Conservation (phyloP, 2,888 invertebrate species). For the Epirrhoe alternata region DNA sequence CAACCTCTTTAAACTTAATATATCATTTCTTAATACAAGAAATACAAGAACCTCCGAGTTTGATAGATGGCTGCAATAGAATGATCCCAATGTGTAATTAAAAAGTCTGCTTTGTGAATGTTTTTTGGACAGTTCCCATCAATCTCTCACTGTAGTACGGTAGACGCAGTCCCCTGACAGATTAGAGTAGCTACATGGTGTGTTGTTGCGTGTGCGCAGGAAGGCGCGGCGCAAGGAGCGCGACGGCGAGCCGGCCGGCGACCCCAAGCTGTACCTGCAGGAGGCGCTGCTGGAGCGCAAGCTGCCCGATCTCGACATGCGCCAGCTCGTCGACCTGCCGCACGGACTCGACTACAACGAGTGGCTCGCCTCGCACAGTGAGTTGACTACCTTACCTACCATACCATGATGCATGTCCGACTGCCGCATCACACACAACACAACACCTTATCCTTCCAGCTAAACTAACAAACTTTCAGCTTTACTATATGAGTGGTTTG, state of each 20-base stretch:
- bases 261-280: conserved; percentile 97
- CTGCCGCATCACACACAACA: not conserved
- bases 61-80: too few species aligned
- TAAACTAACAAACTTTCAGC: too few species aligned
- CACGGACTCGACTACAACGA: conserved; percentile 98
- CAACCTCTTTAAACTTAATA: too few species aligned
- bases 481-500: too few species aligned
- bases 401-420: not conserved
- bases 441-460: too few species aligned
- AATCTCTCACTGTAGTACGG: too few species aligned
- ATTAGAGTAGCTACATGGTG: not conserved
- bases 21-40: too few species aligned
- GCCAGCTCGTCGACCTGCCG: conserved; percentile 97
- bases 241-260: conserved; percentile 89
- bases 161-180: too few species aligned
- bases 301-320: conserved; percentile 97
- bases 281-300: conserved; percentile 97
- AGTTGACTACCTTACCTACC: conserved; percentile 53
- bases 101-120: too few species aligned
- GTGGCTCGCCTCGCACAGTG: conserved; percentile 99
- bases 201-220: conserved; percentile 82
- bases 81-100: too few species aligned
- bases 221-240: conserved; percentile 98
- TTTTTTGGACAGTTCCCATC: too few species aligned
- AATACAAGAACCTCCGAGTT: too few species aligned